These are phyloP conservation scores for Campaea margaritaria DNA, from an alignment of 2,888 invertebrate species.

Conservation along the genomic window DNA sequence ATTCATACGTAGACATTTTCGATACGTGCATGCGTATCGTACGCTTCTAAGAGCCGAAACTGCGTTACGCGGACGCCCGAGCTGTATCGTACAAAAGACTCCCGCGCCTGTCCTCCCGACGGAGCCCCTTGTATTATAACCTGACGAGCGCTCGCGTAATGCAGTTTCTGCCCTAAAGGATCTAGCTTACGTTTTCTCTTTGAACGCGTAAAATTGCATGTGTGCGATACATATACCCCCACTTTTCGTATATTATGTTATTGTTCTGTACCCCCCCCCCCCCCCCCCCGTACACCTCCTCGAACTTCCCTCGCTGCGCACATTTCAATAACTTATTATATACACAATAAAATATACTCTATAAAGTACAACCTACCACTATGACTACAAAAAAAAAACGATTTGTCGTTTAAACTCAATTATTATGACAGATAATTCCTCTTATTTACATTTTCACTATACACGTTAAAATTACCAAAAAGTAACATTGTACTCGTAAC, in stretches of 20 bases:
- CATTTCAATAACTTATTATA: constrained; percentile 66
- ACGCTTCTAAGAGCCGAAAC: too few species aligned
- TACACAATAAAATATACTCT: constrained; percentile 74
- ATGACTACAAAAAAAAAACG: constrained; percentile 84
- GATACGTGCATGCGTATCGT: too few species aligned
- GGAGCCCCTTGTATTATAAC: too few species aligned
- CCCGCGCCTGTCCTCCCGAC: too few species aligned
- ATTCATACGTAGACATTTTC: too few species aligned
- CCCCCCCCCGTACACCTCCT: constrained; percentile 32
- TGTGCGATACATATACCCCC: background rate
- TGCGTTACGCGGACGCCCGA: too few species aligned
- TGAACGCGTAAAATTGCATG: constrained; percentile 6
- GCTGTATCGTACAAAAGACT: too few species aligned
- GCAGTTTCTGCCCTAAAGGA: background rate
- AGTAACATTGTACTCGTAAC: constrained; percentile 83
- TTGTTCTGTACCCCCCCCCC: constrained; percentile 30
- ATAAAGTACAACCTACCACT: constrained; percentile 78
- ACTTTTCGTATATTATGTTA: constrained; percentile 7
- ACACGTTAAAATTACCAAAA: constrained; percentile 78
- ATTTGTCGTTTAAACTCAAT: constrained; percentile 81
- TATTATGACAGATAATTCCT: constrained; percentile 84
- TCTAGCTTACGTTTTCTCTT: background rate
- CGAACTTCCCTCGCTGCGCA: constrained; percentile 48
- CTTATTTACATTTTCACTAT: constrained; percentile 84
- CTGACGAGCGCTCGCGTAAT: background rate